Evolutionary conservation across 2,888 invertebrate species (phyloP).

Genomic region (Zhuqinia jingwanae): DNA sequence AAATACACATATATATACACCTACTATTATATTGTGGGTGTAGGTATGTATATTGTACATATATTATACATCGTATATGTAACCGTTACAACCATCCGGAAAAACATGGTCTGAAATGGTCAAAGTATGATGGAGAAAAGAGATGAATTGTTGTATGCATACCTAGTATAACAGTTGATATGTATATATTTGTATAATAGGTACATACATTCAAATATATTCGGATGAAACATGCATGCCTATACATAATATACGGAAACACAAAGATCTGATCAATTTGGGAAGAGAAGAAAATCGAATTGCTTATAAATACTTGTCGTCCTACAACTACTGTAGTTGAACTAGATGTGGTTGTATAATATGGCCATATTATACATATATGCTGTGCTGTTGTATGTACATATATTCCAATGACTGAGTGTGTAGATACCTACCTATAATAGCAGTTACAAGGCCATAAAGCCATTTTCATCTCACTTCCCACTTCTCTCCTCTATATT

Average conservation of each 20-base stretch:
- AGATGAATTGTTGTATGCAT: too few species aligned
- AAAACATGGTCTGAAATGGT: background rate
- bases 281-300: conserved; percentile 52
- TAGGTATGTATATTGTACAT: background rate
- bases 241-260: background rate
- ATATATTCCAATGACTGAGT: too few species aligned
- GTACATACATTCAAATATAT: background rate
- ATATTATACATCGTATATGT: background rate
- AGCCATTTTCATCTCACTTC: conserved; percentile 69
- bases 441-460: conserved; percentile 47
- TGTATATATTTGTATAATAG: background rate
- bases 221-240: background rate
- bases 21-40: too few species aligned
- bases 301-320: background rate
- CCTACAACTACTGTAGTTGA: background rate
- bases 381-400: too few species aligned
- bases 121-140: too few species aligned
- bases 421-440: conserved; percentile 7
- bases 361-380: too few species aligned
- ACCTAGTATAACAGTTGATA: too few species aligned
- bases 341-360: background rate
- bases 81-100: background rate
- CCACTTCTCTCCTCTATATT: conserved; percentile 56
- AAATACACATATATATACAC: too few species aligned
- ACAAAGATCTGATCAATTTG: conserved; percentile 56